Base-by-base conservation (phyloP, 2,888 invertebrate genomes). In the Xanthostigma xanthostigma region DNA sequence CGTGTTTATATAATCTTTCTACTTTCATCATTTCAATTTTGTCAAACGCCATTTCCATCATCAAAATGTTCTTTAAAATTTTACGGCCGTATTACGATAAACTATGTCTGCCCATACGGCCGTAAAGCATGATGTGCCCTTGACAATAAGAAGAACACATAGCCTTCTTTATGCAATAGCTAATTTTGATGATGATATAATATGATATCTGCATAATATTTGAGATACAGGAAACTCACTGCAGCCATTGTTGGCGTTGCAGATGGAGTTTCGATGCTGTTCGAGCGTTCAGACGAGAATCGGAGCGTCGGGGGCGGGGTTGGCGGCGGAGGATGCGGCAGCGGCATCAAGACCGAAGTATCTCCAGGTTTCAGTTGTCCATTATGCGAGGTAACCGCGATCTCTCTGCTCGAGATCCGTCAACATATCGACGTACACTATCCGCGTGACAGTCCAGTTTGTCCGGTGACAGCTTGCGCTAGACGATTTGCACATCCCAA, bases 391-490 rank as follows among this genome's bases (percentile, higher is more conserved):
- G 71, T 74, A 56, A 72, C 75, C 54, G 71, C 84, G 65, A 75
- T 73, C 57, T 78, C 81, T 56, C 74, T 79, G 65, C 79, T 76
- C 60, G 69, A 69, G 55, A 79, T 81, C 66, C 78, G 86, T 51
- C 76, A 77, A 46, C 88, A 88, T 68, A 75, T 88, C 59, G 86
- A 81, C 63, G 76, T 82, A 57, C 87, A 88, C 71, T 87, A 88
- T 72, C 88, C 88, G 53, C 78, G 86, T 60, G 88, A 87, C 70
- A 84, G 84, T 64, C 84, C 84, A 55, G 76, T 79, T 54, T 89
- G 87, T 69, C 88, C 88, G 39, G 87, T 87, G 48, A 69, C 77
- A 50, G 72, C 78, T 55, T 88, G 87, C 67, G 80, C 81, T 48
- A 76, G 84, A 54, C 74, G 74, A 57, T 88, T 87, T 67, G 78